phyloP scores from a whole-genome alignment of 2,888 invertebrate species.

The Amaurobius ferox region DNA sequence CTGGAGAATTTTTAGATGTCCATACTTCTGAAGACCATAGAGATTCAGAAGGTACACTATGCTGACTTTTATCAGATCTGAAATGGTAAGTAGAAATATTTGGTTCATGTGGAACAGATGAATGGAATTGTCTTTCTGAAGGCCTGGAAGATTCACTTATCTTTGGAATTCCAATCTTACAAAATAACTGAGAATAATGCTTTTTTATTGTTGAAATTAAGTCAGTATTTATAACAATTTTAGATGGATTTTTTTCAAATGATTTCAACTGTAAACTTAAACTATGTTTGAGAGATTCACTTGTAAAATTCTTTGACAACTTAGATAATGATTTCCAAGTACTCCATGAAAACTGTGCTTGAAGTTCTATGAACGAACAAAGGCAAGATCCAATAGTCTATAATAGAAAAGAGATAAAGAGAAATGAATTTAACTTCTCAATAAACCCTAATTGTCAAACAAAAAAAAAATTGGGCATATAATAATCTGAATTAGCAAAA shows the following conservation, averaged over 20 bases:
- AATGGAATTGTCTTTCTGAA: conserved; percentile 31
- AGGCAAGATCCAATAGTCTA: conserved; percentile 72
- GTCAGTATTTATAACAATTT: conserved; percentile 53
- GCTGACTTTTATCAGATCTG: conserved; percentile 27
- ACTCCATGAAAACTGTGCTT: conserved; percentile 73
- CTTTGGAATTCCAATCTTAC: conserved; percentile 55
- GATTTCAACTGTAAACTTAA: conserved; percentile 54
- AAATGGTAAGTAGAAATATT: conserved; percentile 44
- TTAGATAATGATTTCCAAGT: conserved; percentile 72
- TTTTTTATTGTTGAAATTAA: conserved; percentile 66
- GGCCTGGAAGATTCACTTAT: conserved; percentile 34
- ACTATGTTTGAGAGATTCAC: conserved; percentile 50
- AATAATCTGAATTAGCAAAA: too few relatives aligned
- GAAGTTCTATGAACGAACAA: conserved; percentile 72
- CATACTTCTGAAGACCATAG: conserved; percentile 55
- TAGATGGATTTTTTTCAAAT: conserved; percentile 46
- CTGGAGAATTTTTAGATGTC: conserved; percentile 19
- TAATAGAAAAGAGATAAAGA: too few relatives aligned
- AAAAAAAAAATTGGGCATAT: too few relatives aligned
- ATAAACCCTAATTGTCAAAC: too few relatives aligned
- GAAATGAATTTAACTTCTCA: too few relatives aligned
- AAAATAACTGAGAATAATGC: conserved; percentile 66
- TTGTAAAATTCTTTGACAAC: conserved; percentile 58
- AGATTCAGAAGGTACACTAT: conserved; percentile 4
- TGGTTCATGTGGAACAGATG: conserved; percentile 9